phyloP scores from a whole-genome alignment of 2,113 vertebrate genomes.

The Choloepus hoffmanni region DNA sequence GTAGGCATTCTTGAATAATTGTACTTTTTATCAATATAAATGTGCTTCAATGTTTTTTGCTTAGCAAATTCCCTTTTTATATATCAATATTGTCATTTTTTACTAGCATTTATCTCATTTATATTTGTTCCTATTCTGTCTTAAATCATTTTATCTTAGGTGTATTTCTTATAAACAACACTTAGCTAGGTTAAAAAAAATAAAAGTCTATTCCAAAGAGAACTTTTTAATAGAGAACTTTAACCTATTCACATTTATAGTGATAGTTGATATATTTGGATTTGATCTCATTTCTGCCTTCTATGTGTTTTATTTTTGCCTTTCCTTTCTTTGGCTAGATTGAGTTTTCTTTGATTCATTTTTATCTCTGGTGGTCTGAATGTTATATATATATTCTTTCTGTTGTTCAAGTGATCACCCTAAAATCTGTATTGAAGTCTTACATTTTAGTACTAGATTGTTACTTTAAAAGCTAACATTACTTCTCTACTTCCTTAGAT shows the following conservation, averaged over 20 bases:
- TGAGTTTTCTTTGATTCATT: not conserved
- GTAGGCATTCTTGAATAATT: not conserved
- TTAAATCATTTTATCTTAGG: not conserved
- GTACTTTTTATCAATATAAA: slow-evolving; percentile 6
- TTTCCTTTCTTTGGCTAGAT: not conserved
- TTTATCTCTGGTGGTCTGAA: not conserved
- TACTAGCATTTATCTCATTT: not conserved
- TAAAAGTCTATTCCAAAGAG: not conserved
- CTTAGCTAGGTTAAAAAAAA: not conserved
- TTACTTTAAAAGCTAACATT: not conserved
- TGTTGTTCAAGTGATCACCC: not conserved
- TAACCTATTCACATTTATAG: not conserved
- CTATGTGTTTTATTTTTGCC: not conserved
- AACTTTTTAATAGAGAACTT: not conserved
- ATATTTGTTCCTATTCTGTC: not conserved
- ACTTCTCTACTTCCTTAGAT: not conserved
- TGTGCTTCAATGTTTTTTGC: not conserved
- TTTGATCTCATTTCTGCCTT: not conserved
- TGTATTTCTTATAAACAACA: not conserved
- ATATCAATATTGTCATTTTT: not conserved
- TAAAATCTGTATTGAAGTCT: not conserved
- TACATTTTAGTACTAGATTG: not conserved
- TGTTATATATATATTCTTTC: not conserved
- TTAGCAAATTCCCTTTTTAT: not conserved
- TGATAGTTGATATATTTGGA: not conserved